A percentile compares a stretch with the other conserved stretches of the same genome.
Evolutionary conservation across 35 echinoderm and acorn worm species (phyloP).

Genomic region (Lytechinus pictus): DNA sequence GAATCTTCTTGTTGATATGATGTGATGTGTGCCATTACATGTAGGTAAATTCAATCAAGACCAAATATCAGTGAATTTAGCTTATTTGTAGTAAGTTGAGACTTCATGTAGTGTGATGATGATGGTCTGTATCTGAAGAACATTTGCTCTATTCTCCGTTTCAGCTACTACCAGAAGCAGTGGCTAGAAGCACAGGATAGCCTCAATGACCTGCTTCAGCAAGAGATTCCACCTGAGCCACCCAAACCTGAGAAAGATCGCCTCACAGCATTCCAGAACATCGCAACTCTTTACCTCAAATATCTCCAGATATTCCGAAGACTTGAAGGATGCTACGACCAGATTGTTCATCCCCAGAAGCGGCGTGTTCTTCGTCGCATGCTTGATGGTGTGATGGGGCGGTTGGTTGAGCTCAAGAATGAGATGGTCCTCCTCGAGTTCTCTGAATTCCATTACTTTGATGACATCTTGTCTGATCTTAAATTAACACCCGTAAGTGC

Average conservation of each 20-base stretch:
- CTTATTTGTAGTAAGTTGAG: too few relatives aligned
- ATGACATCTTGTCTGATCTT: constrained; percentile 98
- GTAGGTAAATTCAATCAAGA: too few relatives aligned
- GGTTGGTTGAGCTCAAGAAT: constrained; percentile 95
- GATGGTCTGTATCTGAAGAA: too few relatives aligned
- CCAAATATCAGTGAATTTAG: too few relatives aligned
- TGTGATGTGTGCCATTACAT: too few relatives aligned
- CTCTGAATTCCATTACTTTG: constrained; percentile 99
- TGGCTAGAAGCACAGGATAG: constrained; percentile 93
- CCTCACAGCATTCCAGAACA: constrained; percentile 94
- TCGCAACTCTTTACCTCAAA: constrained; percentile 95
- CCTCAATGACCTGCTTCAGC: constrained; percentile 79
- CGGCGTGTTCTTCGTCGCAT: constrained; percentile 86
- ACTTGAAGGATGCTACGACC: constrained; percentile 97
- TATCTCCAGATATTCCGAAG: constrained; percentile 95
- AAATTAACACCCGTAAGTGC: constrained; percentile 95
- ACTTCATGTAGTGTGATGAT: too few relatives aligned
- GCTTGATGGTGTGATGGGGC: constrained; percentile 94
- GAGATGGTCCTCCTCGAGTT: constrained; percentile 96
- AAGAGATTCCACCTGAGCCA: constrained; percentile 88
- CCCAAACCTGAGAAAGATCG: constrained; percentile 96
- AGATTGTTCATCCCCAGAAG: constrained; percentile 98
- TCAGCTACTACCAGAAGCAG: constrained; percentile 92
- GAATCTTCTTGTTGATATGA: too few relatives aligned
- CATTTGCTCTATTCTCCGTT: not conserved